Evolutionary conservation across 2,113 vertebrate species (phyloP).

Genomic region (Mustela lutreola): DNA sequence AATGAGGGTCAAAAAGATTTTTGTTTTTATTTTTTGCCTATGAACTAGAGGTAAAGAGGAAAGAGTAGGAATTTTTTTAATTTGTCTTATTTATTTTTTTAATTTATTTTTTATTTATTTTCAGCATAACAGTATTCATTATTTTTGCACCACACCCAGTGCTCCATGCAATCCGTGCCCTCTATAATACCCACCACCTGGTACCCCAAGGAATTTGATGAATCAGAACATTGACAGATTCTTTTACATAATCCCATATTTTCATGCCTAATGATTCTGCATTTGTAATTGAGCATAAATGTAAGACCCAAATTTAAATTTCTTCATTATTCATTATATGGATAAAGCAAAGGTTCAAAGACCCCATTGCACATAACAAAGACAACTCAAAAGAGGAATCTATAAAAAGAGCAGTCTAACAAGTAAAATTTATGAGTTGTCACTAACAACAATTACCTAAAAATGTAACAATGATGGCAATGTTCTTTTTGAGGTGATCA

Average conservation of each 20-base stretch:
- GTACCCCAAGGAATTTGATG: not conserved
- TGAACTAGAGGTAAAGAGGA: not conserved
- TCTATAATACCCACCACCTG: too few species aligned
- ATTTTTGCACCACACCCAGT: too few species aligned
- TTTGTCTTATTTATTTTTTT: too few species aligned
- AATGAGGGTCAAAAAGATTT: not conserved
- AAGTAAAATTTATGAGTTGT: constrained; percentile 6
- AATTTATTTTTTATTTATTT: too few species aligned
- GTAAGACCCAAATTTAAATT: not conserved
- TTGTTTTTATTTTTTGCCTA: not conserved
- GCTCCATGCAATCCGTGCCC: too few species aligned
- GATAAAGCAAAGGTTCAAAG: not conserved
- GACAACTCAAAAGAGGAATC: not conserved
- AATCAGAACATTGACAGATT: not conserved
- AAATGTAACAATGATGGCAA: not conserved
- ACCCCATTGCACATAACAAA: not conserved
- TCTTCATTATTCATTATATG: not conserved
- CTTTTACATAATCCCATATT: not conserved
- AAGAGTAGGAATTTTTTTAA: not conserved
- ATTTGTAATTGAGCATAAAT: not conserved
- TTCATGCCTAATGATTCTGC: not conserved
- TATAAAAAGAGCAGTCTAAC: not conserved
- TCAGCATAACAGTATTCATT: too few species aligned
- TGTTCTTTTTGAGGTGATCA: not conserved
- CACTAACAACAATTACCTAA: not conserved